Base-by-base conservation (phyloP, 2,888 invertebrate genomes). In the Strigamia transsilvanica region DNA sequence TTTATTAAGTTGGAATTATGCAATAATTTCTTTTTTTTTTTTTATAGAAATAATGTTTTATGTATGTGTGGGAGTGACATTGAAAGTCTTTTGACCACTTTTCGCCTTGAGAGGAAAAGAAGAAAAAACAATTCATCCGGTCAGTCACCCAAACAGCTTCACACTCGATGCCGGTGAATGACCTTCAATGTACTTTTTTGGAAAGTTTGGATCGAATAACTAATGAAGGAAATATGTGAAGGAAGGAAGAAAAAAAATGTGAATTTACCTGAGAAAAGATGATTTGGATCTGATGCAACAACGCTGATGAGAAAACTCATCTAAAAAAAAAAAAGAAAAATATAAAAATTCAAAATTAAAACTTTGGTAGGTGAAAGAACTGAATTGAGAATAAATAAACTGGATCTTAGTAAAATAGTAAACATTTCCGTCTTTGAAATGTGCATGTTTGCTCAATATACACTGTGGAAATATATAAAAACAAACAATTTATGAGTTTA, bases 51-150 rank as follows among this genome's bases (percentile, higher is more conserved):
- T 15, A n/a, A 66, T 66, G 12, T 21, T 32, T 73, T 73, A 15
- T 32, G 73, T 23, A 5, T 66, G 73, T n/a, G 73, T 73, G 73
- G 73, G 73, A 73, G 73, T 73, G 73, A 73, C 73, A 73, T 73
- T 73, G 73, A 73, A 73, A 73, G 73, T 73, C 23, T 73, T 73
- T 73, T 73, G 73, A 73, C 73, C 73, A 73, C 32, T 27, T 73
- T n/a, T 73, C 7, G 73, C 73, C 73, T 73, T 73, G 32, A n/a
- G 73, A 12, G 23, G 4, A 23, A n/a, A n/a, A 18, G 10, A 9
- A 18, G 56, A 56, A 56, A 73, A 73, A 73, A 73, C 32, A 73
- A 73, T 73, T 73, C 73, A 73, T 27, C 73, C 73, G 73, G 73
- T 66, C 66, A 66, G 66, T 66, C 66, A 66, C 66, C 66, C 66